These are phyloP conservation scores for Acyrthosiphon pisum DNA, from an alignment of 1,140 invertebrate species.

Conservation along the genomic window DNA sequence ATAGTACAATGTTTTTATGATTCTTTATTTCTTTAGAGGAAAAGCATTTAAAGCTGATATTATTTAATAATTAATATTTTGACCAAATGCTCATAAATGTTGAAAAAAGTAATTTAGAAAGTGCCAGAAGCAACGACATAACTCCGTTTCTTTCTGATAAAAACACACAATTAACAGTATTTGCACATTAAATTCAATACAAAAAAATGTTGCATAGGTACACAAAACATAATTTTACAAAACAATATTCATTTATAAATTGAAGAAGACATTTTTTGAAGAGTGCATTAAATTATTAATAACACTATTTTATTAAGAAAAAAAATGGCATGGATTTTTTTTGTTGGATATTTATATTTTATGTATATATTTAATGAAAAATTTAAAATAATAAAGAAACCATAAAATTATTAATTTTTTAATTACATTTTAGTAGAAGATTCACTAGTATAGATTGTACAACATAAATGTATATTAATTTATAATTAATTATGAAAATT, in stretches of 20 bases:
- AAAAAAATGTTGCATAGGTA: not conserved
- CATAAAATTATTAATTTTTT: not conserved
- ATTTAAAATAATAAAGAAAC: not conserved
- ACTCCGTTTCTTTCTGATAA: not conserved
- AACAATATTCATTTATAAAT: too few relatives aligned
- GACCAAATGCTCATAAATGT: not conserved
- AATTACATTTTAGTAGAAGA: not conserved
- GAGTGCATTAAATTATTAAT: too few relatives aligned
- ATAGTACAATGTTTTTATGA: not conserved
- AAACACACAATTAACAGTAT: not conserved
- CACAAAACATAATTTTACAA: not conserved
- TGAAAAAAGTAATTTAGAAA: not conserved
- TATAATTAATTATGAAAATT: constrained; percentile 5
- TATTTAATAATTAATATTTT: not conserved
- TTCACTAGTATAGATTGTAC: not conserved
- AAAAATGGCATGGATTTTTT: too few relatives aligned
- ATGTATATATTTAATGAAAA: not conserved
- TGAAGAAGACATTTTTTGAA: too few relatives aligned
- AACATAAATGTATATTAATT: not conserved
- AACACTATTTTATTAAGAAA: too few relatives aligned
- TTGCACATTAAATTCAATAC: not conserved
- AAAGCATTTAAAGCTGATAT: not conserved
- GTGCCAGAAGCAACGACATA: not conserved
- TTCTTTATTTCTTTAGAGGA: not conserved
- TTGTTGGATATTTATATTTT: not conserved